Evolutionary conservation across 2,888 invertebrate genomes (phyloP), one percentile per base, ranked within the genome.

Genomic region (Argyra leucocephala): DNA sequence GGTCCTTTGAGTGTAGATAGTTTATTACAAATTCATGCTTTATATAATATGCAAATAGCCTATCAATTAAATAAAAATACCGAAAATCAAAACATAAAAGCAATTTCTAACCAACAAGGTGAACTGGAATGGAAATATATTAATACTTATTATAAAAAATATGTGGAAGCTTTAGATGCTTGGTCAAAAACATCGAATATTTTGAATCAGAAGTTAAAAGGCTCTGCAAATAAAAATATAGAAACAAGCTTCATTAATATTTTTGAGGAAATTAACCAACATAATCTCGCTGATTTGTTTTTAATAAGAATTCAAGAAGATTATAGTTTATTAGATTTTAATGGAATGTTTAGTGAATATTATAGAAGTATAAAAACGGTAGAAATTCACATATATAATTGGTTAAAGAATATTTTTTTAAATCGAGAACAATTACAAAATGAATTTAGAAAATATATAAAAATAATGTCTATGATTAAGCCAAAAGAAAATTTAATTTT

Each of bases 11-110:
- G 10, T 62, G 84, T 88, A 22, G 90, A 90, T 74, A 84, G 84
- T 63, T 78, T 89, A 59, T 80, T 85, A 70, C 81, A 85, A 72
- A 84, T 90, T 24, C 90, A 90, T 74, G 83, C 88, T 0, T 76
- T 87, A 66, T 81, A 86, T 71, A 90, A 90, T 76, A 78, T 88
- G 62, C 79, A 83, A 3, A 83, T 87, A 67, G 74, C 75, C 67
- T 74, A 83, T 7, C 63, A 66, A 4, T 26, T 59, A 0, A 22
- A 48, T 12, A 26, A 48, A 18, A 18, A 37, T 5, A 7, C 26
- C 18, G 66, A 67, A 21, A 36, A 57, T 2, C 10, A 61, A 1
- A 57, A n/a, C 3, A 36, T 68, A 9, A 22, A 64, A 3, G 62
- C 62, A 3, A 74, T 74, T 66, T 69, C 70, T 61, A 61, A 62